phyloP scores from a whole-genome alignment of 2,797 vertebrate genomes.

The Brotula barbata region DNA sequence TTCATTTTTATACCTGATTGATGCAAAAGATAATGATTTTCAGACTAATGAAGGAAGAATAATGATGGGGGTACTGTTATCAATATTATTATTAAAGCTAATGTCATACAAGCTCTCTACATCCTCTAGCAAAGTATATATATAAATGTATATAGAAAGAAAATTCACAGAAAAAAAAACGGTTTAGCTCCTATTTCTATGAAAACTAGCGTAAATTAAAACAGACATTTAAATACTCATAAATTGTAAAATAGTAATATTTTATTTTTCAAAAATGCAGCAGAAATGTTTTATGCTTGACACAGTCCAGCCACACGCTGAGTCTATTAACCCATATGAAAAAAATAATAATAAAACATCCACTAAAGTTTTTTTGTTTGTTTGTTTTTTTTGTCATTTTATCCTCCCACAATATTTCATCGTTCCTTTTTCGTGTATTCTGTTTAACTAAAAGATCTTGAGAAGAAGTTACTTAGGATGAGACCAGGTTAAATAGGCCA shows the following conservation, averaged over 20 bases:
- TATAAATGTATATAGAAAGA: no score
- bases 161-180: no score
- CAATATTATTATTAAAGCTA: background rate
- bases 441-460: conserved; percentile 64
- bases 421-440: conserved; percentile 62
- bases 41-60: background rate
- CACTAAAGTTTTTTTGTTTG: conserved; percentile 59
- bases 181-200: no score
- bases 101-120: background rate
- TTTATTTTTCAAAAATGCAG: conserved; percentile 94
- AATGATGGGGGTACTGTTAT: background rate
- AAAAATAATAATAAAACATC: conserved; percentile 66
- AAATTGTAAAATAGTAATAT: conserved; percentile 94
- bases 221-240: conserved; percentile 71
- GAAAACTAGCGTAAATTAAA: conserved; percentile 17
- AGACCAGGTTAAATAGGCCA: conserved; percentile 74
- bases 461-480: conserved; percentile 69
- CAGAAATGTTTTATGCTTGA: conserved; percentile 84
- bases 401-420: conserved; percentile 60
- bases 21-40: background rate
- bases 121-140: background rate
- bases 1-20: background rate
- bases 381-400: conserved; percentile 68
- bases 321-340: conserved; percentile 72
- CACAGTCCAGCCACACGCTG: conserved; percentile 75